Evolutionary conservation across 2,113 vertebrate species (phyloP), one percentile per base, ranked within the genome.

Genomic region (Cephalopholis sonnerati): DNA sequence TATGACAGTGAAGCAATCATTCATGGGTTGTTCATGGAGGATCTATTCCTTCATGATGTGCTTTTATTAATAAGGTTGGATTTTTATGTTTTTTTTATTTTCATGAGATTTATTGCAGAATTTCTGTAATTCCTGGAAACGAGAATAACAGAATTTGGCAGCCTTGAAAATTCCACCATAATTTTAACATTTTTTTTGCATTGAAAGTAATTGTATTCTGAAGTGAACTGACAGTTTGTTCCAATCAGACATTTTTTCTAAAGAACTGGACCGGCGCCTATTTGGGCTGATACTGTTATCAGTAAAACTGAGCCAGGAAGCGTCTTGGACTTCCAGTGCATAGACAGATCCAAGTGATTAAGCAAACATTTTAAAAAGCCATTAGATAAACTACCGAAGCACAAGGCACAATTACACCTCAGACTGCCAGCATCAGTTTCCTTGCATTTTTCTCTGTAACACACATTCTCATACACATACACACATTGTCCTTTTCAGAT

Each of bases 321-420:
- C 78, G 82, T 77, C 85, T 87, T 88, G 74, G 83, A 78, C 83
- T 83, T 70, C n/a, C 17, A 76, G 2, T 75, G n/a, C 73, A 69
- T 13, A 27, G 61, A 67, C 59, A 32, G 81, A 86, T 80, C 91
- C 84, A 54, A 93, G 67, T 86, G 78, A 92, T 92, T 86, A 81
- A 77, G 54, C 15, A 82, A 75, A 84, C 29, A 32, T 89, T 88
- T 86, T 1, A 66, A 87, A 89, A 82, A 82, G 77, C 66, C 59
- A 68, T 86, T 77, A 66, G 48, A 41, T 64, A 77, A 63, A 71
- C 59, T 32, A 58, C 13, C 58, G 59, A 84, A 62, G 76, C 27
- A 66, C 36, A 2, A 77, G 32, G 66, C 39, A 65, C 53, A 87
- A 58, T 78, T 69, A 70, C 18, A 77, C 8, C 36, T n/a, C 57